Evolutionary conservation across 2,113 vertebrate genomes (phyloP), one percentile per base, ranked within the genome.

Genomic region (Strix aluco): DNA sequence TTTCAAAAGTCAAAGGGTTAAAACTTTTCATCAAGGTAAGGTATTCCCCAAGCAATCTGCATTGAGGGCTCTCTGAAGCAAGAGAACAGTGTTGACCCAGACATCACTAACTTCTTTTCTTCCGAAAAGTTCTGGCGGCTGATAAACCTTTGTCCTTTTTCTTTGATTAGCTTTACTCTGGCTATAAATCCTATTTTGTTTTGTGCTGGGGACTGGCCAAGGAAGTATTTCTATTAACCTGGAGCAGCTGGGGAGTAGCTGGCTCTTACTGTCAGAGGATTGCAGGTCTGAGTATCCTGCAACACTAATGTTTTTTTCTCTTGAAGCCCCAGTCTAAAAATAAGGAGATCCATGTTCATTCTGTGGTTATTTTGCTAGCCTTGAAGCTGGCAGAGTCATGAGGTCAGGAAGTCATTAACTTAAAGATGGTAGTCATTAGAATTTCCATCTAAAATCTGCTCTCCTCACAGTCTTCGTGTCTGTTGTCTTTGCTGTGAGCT

Each of bases 201-300:
- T 89, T 90, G 87, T 90, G 86, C 95, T 90, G 89, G 91, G 89
- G 55, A 95, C 89, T 95, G 71, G 74, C 86, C 83, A 73, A 82
- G 96, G 94, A 92, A 96, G 87, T 87, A 87, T 96, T 94, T 90
- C 94, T 92, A 80, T 96, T 97, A 97, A 96, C 91, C 92, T 90
- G 84, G 78, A 95, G 91, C 92, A 91, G 46, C 89, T 83, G 87
- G 77, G 83, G 91, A 91, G 78, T 90, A 59, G 87, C 87, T 75
- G 78, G 61, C 55, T 85, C 66, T 59, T 29, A 25, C 91, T 80
- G 73, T 79, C 84, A 65, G 78, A 54, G 84, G 73, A 91, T 40
- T 85, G 87, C 70, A 73, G 73, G 38, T 9, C 78, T 57, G 65
- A 69, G 46, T 54, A 42, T 71, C 63, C 75, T 93, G 32, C 59